phyloP scores from a whole-genome alignment of 2,113 vertebrate species.

The Laticauda colubrina region DNA sequence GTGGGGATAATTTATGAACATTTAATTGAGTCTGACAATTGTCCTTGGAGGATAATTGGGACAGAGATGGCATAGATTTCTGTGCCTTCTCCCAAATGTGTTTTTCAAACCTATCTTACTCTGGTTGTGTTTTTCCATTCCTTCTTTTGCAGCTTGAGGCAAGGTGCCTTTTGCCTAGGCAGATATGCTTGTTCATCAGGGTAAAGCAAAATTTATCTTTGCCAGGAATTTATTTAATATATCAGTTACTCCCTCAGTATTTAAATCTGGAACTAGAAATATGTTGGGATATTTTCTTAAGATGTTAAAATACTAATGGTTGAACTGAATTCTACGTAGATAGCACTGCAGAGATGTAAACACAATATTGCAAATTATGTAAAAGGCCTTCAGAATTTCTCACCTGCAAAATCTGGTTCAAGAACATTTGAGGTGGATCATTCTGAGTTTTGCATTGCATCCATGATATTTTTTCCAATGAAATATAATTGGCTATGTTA shows the following conservation, averaged over 20 bases:
- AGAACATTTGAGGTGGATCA: not conserved
- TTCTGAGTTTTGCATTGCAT: not conserved
- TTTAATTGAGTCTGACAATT: slow-evolving; percentile 39
- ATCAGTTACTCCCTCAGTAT: not conserved
- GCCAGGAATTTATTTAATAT: not conserved
- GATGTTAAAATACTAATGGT: not conserved
- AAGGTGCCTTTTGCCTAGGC: not conserved
- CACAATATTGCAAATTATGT: not conserved
- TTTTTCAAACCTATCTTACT: not conserved
- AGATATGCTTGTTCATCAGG: not conserved
- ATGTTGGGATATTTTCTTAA: not conserved
- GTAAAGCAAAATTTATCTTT: not conserved
- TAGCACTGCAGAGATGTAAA: not conserved
- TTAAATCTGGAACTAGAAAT: not conserved
- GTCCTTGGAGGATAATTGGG: not conserved
- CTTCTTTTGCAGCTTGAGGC: not conserved
- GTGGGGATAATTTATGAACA: not conserved
- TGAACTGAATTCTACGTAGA: not conserved
- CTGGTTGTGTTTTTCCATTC: not conserved
- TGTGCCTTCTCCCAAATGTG: slow-evolving; percentile 31
- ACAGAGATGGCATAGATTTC: slow-evolving; percentile 20
- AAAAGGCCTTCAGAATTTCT: not conserved
- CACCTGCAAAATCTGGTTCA: not conserved
- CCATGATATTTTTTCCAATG: not conserved
- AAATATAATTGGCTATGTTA: not conserved